Conservation (phyloP, 2,113 vertebrate genomes). For the Zingel zingel region DNA sequence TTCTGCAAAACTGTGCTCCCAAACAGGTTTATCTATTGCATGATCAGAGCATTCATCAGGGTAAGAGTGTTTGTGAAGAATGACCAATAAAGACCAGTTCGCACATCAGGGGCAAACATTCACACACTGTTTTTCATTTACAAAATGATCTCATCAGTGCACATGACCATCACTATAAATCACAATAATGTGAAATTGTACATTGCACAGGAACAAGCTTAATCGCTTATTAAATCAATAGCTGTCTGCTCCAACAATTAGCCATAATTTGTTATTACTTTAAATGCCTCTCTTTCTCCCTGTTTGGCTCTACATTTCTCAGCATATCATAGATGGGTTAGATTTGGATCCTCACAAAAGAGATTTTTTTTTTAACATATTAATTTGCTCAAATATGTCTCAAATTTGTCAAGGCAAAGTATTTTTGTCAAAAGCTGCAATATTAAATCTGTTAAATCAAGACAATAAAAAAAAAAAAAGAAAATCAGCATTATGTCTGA, state of each 20-base stretch:
- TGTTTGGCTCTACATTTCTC: not conserved
- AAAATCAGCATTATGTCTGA: not conserved
- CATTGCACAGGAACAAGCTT: conserved; percentile 4
- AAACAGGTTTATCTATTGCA: not conserved
- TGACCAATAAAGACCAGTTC: not conserved
- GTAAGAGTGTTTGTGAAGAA: conserved; percentile 2
- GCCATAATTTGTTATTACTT: conserved; percentile 23
- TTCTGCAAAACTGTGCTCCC: not conserved
- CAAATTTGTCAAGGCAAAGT: not conserved
- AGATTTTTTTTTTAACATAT: not conserved
- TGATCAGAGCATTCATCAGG: conserved; percentile 3
- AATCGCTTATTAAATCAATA: conserved; percentile 37
- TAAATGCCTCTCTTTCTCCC: not conserved
- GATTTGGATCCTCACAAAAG: not conserved
- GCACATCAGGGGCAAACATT: not conserved
- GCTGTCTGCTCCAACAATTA: conserved; percentile 23
- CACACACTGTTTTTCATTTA: not conserved
- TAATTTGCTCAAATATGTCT: not conserved
- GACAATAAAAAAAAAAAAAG: not conserved
- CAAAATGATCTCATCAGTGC: conserved; percentile 14
- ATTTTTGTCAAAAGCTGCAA: not conserved
- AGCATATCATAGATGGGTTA: not conserved
- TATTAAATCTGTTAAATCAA: not conserved
- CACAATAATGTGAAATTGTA: conserved; percentile 22
- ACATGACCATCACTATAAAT: conserved; percentile 20